These are phyloP conservation scores for Drosophila auraria DNA, from an alignment of 1,140 invertebrate species.

Conservation along the genomic window DNA sequence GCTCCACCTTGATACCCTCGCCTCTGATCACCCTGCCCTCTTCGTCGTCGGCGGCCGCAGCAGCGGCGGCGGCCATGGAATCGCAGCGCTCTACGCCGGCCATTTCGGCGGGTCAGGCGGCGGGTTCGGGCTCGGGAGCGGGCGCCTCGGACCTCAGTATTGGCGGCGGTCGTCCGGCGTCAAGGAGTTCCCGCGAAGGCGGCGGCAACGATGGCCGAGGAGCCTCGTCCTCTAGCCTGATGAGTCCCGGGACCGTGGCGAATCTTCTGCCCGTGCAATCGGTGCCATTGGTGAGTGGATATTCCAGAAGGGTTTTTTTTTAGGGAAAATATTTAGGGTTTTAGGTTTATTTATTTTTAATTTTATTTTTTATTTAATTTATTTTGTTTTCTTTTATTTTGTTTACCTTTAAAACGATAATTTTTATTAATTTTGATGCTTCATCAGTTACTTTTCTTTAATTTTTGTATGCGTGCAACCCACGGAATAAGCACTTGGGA, in stretches of 20 bases:
- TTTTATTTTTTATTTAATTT: too few relatives aligned
- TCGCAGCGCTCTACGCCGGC: slow-evolving; percentile 68
- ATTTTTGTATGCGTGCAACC: not conserved
- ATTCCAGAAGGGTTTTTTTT: too few relatives aligned
- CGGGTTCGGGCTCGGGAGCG: slow-evolving; percentile 19
- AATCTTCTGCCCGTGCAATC: slow-evolving; percentile 93
- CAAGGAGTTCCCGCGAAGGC: slow-evolving; percentile 74
- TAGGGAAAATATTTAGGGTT: too few relatives aligned
- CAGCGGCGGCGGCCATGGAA: slow-evolving; percentile 57
- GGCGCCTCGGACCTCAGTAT: slow-evolving; percentile 71
- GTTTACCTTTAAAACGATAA: too few relatives aligned
- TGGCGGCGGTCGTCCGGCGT: slow-evolving; percentile 66
- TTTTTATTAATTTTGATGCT: too few relatives aligned
- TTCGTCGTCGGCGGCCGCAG: slow-evolving; percentile 64
- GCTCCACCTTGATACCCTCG: slow-evolving; percentile 74
- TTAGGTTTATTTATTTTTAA: too few relatives aligned
- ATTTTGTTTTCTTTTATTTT: too few relatives aligned
- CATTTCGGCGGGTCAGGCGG: slow-evolving; percentile 6
- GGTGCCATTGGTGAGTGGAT: slow-evolving; percentile 91
- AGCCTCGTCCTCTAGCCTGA: slow-evolving; percentile 45
- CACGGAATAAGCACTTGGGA: too few relatives aligned
- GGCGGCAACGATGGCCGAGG: slow-evolving; percentile 38
- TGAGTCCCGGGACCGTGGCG: slow-evolving; percentile 88
- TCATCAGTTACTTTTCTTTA: not conserved
- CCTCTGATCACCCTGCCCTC: slow-evolving; percentile 67